These are phyloP conservation scores for Trididemnum clinides DNA, from an alignment of 23 tunicate species.

Conservation along the genomic window DNA sequence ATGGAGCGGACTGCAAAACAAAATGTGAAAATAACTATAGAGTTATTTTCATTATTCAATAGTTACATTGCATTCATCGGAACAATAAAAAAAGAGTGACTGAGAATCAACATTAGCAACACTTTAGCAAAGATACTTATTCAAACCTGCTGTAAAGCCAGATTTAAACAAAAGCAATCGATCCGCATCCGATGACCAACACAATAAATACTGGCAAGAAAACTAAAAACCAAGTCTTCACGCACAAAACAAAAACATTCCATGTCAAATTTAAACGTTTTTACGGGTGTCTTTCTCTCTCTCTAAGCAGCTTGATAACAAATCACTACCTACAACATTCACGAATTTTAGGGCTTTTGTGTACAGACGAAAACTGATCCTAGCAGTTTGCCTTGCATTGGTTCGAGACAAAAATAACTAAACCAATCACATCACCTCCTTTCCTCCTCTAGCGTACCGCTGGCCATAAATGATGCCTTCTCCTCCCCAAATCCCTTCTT, in stretches of 20 bases:
- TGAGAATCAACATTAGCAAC: background rate
- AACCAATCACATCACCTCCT: background rate
- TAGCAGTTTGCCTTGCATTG: too few species aligned
- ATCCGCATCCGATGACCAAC: too few species aligned
- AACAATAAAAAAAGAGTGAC: background rate
- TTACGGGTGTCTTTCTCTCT: background rate
- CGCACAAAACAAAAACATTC: too few species aligned
- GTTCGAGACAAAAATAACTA: too few species aligned
- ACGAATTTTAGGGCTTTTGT: too few species aligned
- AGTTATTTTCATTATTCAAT: background rate
- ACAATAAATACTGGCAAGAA: too few species aligned
- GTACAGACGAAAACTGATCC: too few species aligned
- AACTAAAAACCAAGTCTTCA: too few species aligned
- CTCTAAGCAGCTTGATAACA: background rate
- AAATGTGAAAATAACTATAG: too few species aligned
- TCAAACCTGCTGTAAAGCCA: too few species aligned
- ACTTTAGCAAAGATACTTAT: background rate
- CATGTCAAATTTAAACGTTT: background rate
- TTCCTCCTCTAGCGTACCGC: background rate
- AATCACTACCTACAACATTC: too few species aligned
- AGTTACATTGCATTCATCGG: background rate
- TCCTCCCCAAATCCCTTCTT: constrained; percentile 69
- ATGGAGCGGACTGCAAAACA: background rate
- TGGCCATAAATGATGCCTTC: constrained; percentile 33
- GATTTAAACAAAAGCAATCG: too few species aligned